Percentiles rank a stretch among this genome's conserved stretches.
phyloP scores from a whole-genome alignment of 2,888 invertebrate genomes.

The Odontothrips loti region DNA sequence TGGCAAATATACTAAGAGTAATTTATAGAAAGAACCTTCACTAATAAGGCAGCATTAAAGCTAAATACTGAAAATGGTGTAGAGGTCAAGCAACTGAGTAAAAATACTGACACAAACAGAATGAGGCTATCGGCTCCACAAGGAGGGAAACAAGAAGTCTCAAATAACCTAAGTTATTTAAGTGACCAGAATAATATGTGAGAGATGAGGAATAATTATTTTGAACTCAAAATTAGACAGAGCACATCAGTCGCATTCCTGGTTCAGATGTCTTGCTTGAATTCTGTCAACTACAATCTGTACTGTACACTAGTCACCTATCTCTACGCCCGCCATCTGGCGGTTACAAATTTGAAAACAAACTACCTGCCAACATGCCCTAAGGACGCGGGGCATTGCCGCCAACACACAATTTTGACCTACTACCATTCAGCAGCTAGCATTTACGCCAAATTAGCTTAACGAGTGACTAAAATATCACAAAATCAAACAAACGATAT shows the following conservation, averaged over 20 bases:
- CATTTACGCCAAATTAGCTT: too few species aligned
- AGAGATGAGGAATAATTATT: neutral
- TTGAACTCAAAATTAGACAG: neutral
- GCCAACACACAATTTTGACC: neutral
- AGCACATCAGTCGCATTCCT: too few species aligned
- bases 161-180: neutral
- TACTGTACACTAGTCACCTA: too few species aligned
- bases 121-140: neutral
- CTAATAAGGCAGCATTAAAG: neutral
- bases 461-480: too few species aligned
- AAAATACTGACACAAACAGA: neutral
- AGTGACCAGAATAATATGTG: neutral
- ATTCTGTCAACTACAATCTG: too few species aligned
- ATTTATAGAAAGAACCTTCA: neutral
- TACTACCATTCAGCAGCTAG: too few species aligned
- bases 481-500: too few species aligned
- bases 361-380: neutral
- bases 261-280: too few species aligned
- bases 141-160: too few species aligned
- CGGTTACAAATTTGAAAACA: conserved; percentile 21
- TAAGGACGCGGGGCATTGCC: neutral
- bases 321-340: neutral
- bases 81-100: neutral
- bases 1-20: neutral
- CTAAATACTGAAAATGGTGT: neutral